A percentile compares a stretch with the other conserved stretches of the same genome.
These are phyloP conservation scores for Harlomillsia oculata DNA, from an alignment of 1,140 invertebrate species.

Conservation along the genomic window DNA sequence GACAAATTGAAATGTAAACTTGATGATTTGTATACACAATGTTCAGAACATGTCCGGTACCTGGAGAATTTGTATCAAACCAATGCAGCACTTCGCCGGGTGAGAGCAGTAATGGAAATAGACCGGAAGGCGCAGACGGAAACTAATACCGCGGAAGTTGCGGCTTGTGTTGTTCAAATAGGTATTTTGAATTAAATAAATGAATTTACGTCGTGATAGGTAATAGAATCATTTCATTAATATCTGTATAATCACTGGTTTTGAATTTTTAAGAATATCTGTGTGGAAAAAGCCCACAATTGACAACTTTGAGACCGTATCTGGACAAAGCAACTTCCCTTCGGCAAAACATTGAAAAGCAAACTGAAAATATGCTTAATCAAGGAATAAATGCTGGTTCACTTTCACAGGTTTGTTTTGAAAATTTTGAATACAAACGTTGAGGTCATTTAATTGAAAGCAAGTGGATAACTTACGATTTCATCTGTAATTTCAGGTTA, in stretches of 20 bases:
- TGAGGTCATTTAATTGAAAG: too few relatives aligned
- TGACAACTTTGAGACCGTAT: slow-evolving; percentile 15
- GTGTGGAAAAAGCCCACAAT: slow-evolving; percentile 13
- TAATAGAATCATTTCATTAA: not conserved
- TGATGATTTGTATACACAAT: slow-evolving; percentile 20
- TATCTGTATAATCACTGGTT: not conserved
- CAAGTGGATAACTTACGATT: too few relatives aligned
- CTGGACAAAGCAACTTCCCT: slow-evolving; percentile 29
- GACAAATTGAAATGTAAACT: slow-evolving; percentile 15
- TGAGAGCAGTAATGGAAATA: slow-evolving; percentile 16
- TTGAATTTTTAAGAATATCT: slow-evolving; percentile 23
- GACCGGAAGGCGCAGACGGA: slow-evolving; percentile 12
- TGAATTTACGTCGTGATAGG: not conserved
- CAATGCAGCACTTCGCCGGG: slow-evolving; percentile 9
- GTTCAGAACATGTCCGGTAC: slow-evolving; percentile 6
- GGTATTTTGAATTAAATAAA: slow-evolving; percentile 11
- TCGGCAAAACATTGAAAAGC: slow-evolving; percentile 33
- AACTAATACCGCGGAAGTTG: slow-evolving; percentile 25
- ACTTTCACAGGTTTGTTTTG: slow-evolving; percentile 13
- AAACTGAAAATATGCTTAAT: slow-evolving; percentile 34
- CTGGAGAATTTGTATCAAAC: slow-evolving; percentile 24
- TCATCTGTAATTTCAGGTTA: slow-evolving; percentile 10
- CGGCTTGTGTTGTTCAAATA: slow-evolving; percentile 26
- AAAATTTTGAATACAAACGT: too few relatives aligned
- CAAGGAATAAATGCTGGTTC: slow-evolving; percentile 22